Evolutionary conservation across 2,797 vertebrate species (phyloP), one percentile per base, ranked within the genome.

Genomic region (Sebastes melanostomus): DNA sequence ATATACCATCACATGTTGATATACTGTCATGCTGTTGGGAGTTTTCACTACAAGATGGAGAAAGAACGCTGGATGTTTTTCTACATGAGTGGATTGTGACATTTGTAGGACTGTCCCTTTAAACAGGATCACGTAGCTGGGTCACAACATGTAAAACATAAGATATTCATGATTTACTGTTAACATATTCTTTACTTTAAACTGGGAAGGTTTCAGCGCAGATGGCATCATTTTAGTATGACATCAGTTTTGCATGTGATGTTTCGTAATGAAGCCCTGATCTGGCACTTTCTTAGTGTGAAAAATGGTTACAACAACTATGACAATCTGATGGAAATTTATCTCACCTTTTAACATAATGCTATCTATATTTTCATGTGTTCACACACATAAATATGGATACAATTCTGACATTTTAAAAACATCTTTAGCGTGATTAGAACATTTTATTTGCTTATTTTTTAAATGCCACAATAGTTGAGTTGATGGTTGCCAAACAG

Each of bases 1-100:
- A 94, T 86, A 91, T 89, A 88, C 80, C 81, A 80, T 87, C 86
- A 88, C 83, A 80, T 91, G 85, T 88, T 93, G 86, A 89, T 88
- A 90, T 85, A 77, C 84, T 83, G 82, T 89, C 86, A 85, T 86
- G 72, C 81, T 86, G 80, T 88, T 77, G 81, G 85, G 77, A 81
- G 85, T 72, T 87, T 80, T 91, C 80, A 88, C 78, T 88, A 75
- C 76, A 75, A 76, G 71, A 82, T 66, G 75, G 83, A 87, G 63
- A 82, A 76, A 75, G 73, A 83, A 82, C 27, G 79, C 84, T 87
- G 87, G 80, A 87, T 86, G 89, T 58, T 83, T 84, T 82, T 83
- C 27, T 78, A 77, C 59, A 16, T 38, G 67, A 65, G 72, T 72
- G 8, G 29, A 73, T 72, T 81, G 58, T 84, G 76, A 82, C 25